Evolutionary conservation across 2,888 invertebrate species (phyloP), one percentile per base, ranked within the genome.

Genomic region (Neoaliturus tenellus): DNA sequence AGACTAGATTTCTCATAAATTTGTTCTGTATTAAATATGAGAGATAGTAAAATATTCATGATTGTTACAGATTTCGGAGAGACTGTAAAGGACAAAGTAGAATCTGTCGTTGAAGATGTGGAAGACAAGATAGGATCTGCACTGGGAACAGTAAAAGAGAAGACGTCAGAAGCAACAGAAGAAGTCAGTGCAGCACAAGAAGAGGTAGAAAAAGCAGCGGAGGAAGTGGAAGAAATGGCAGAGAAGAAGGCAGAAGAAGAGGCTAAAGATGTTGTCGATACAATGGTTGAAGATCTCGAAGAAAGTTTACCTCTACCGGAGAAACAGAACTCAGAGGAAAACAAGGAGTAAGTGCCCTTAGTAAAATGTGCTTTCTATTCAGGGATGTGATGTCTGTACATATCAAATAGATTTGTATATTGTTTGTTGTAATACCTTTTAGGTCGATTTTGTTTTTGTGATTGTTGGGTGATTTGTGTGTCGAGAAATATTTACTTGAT

Each of bases 1-100:
- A n/a, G n/a, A n/a, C n/a, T n/a, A n/a, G n/a, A n/a, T n/a, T n/a
- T n/a, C n/a, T n/a, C n/a, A n/a, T n/a, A n/a, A n/a, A n/a, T n/a
- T n/a, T n/a, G n/a, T n/a, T n/a, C n/a, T n/a, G n/a, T n/a, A n/a
- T n/a, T n/a, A n/a, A n/a, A n/a, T n/a, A n/a, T n/a, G n/a, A n/a
- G n/a, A n/a, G n/a, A n/a, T n/a, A n/a, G n/a, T n/a, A n/a, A n/a
- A n/a, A n/a, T n/a, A n/a, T n/a, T 44, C 44, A 10, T 71, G 58
- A n/a, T 20, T 75, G 31, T 83, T 83, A 28, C 85, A 85, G 85
- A 85, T 28, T 81, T 83, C 51, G 85, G 85, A 17, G 85, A 85
- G 51, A 23, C 83, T 12, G 82, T 85, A 41, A 85, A 85, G 33
- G 83, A 85, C 71, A 85, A 83, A 69, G 71, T 81, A 62, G 83